These are phyloP conservation scores for Syrmaticus mikado DNA, from an alignment of 2,113 vertebrate genomes.

Conservation along the genomic window DNA sequence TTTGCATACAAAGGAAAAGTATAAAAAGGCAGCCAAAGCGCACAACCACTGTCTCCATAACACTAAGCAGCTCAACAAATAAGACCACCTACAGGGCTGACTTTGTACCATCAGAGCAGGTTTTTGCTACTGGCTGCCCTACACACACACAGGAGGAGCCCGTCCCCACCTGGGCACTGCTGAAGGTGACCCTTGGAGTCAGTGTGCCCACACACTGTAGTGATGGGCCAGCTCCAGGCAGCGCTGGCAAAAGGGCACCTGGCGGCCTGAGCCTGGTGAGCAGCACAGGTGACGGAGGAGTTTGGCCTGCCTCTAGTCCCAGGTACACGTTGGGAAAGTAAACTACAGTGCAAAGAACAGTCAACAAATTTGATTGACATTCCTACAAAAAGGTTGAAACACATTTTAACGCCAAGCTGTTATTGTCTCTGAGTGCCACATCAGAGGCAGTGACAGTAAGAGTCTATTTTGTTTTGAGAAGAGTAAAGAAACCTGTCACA, in stretches of 20 bases:
- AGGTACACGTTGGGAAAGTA: neutral
- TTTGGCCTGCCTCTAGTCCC: neutral
- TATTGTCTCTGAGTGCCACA: neutral
- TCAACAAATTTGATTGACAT: neutral
- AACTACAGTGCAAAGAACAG: neutral
- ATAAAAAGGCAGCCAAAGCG: neutral
- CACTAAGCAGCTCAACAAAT: neutral
- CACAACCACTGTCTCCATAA: neutral
- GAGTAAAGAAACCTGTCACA: neutral
- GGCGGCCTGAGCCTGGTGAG: neutral
- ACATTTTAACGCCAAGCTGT: neutral
- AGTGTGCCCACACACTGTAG: neutral
- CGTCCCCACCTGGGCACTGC: neutral
- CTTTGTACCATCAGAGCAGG: neutral
- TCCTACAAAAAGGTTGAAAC: neutral
- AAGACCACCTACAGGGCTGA: neutral
- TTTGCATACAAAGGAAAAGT: neutral
- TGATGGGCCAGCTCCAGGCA: neutral
- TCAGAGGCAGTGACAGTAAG: neutral
- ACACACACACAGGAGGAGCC: neutral
- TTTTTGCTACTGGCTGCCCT: neutral
- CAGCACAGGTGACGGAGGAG: neutral
- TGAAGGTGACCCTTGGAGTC: neutral
- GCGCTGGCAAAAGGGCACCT: neutral
- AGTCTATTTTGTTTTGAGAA: neutral